These are phyloP conservation scores for Eriosoma lanigerum DNA, from an alignment of 1,140 invertebrate species.

Conservation along the genomic window DNA sequence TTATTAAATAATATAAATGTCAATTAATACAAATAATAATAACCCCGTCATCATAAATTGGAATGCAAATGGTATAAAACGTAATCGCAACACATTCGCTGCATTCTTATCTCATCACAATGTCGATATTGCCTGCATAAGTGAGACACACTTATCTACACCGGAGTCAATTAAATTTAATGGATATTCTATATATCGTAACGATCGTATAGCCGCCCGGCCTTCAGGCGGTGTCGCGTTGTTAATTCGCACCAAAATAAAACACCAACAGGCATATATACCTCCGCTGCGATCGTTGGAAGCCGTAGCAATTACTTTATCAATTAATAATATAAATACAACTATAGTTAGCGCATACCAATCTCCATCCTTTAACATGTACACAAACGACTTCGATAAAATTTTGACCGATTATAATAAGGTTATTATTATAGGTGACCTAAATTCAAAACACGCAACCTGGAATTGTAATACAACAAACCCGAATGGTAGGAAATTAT, in stretches of 20 bases:
- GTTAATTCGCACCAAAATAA: conserved; percentile 12
- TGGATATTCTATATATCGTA: not conserved
- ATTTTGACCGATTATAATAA: not conserved
- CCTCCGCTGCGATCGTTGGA: not conserved
- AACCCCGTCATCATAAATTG: conserved; percentile 18
- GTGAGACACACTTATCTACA: not conserved
- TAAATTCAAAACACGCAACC: conserved; percentile 4
- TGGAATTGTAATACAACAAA: conserved; percentile 13
- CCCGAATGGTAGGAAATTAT: not conserved
- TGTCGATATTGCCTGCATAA: not conserved
- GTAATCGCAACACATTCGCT: conserved; percentile 2
- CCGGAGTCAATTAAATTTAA: not conserved
- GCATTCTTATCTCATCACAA: conserved; percentile 14
- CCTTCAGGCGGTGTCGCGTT: conserved; percentile 6
- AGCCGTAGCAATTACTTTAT: not conserved
- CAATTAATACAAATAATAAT: conserved; percentile 6
- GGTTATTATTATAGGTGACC: not conserved
- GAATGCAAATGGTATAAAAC: conserved; percentile 28
- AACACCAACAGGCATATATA: conserved; percentile 17
- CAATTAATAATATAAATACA: not conserved
- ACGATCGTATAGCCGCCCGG: not conserved
- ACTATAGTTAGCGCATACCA: not conserved
- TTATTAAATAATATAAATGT: conserved; percentile 16
- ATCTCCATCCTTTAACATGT: not conserved
- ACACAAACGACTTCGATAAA: conserved; percentile 1